phyloP scores from a whole-genome alignment of 2,797 vertebrate species.

The Xenopus petersii region DNA sequence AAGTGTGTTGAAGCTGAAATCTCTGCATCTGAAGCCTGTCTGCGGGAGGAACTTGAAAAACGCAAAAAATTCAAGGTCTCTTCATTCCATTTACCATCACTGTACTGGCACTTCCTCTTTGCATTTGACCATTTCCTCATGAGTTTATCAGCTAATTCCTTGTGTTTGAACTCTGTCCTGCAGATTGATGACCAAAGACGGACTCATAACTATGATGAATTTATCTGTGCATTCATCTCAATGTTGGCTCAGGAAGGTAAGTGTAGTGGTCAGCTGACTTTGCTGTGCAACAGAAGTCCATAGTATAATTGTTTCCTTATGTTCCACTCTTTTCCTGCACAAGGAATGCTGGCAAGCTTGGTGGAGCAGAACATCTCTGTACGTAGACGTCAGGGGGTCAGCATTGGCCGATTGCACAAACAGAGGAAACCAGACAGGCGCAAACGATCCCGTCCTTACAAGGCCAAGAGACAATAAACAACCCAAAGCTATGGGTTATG shows the following conservation, averaged over 20 bases:
- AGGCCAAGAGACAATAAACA: conserved; percentile 90
- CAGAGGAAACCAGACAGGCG: conserved; percentile 95
- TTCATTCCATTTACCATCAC: too few species aligned
- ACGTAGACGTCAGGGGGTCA: conserved; percentile 92
- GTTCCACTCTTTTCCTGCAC: not conserved
- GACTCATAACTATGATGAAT: conserved; percentile 97
- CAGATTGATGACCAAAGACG: conserved; percentile 97
- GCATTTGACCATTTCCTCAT: too few species aligned
- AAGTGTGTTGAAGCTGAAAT: conserved; percentile 97
- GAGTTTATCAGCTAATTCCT: too few species aligned
- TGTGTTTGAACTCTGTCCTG: conserved; percentile 1
- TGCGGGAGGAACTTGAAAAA: conserved; percentile 97
- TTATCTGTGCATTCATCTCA: conserved; percentile 98
- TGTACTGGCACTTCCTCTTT: not conserved
- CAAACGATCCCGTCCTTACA: conserved; percentile 96
- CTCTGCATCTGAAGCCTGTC: conserved; percentile 88
- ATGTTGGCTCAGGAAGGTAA: conserved; percentile 98
- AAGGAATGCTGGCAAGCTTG: conserved; percentile 95
- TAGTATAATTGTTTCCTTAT: too few species aligned
- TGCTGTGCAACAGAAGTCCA: too few species aligned
- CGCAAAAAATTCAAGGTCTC: conserved; percentile 93
- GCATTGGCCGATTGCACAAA: conserved; percentile 96
- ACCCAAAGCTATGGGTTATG: not conserved
- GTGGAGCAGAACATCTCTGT: conserved; percentile 88
- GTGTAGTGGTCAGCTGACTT: conserved; percentile 11